These are phyloP conservation scores for Mixornis gularis DNA, from an alignment of 2,113 vertebrate genomes.

Conservation along the genomic window DNA sequence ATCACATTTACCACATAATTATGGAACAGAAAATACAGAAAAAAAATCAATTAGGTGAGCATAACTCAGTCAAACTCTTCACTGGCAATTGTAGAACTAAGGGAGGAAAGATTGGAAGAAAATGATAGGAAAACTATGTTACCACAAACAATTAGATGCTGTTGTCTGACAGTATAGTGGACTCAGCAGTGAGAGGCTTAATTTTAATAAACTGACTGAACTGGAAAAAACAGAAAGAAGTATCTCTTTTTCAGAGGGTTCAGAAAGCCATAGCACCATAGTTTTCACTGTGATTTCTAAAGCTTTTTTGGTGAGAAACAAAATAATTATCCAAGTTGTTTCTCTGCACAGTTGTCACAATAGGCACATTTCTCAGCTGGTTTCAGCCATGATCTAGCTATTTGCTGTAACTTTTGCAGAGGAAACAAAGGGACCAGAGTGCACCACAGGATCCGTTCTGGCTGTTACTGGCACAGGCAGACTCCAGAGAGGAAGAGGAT, in stretches of 20 bases:
- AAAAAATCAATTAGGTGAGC: neutral
- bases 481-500: slow-evolving; percentile 1
- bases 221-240: neutral
- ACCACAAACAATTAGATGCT: neutral
- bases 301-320: neutral
- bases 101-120: neutral
- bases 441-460: neutral
- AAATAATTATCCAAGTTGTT: neutral
- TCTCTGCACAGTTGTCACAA: neutral
- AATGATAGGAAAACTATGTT: neutral
- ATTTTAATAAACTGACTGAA: neutral
- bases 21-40: neutral
- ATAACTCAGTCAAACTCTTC: neutral
- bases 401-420: neutral
- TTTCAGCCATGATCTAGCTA: neutral
- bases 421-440: neutral
- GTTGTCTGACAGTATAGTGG: neutral
- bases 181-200: neutral
- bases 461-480: slow-evolving; percentile 20
- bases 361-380: neutral
- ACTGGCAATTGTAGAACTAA: neutral
- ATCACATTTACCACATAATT: neutral
- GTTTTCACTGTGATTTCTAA: neutral
- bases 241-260: neutral
- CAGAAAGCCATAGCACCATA: neutral